Percentiles rank a stretch among this genome's conserved stretches.
These are phyloP conservation scores for Drosophila seclusa DNA, from an alignment of 2,888 invertebrate genomes.

Conservation along the genomic window DNA sequence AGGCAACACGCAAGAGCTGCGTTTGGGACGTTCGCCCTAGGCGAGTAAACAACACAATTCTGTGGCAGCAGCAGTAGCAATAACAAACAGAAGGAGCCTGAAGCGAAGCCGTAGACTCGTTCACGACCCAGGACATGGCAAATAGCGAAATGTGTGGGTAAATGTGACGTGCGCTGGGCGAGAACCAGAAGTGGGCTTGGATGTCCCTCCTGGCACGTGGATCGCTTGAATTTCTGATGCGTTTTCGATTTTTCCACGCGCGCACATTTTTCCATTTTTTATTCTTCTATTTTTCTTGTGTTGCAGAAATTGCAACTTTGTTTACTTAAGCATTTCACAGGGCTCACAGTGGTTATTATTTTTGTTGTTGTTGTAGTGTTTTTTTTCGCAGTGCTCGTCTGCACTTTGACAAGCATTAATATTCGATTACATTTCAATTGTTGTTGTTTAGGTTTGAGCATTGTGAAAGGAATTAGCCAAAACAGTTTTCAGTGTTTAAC, in stretches of 20 bases:
- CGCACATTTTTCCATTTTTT: conserved; percentile 49
- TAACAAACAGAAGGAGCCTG: conserved; percentile 11
- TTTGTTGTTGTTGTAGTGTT: conserved; percentile 26
- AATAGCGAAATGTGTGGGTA: conserved; percentile 60
- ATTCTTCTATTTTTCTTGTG: conserved; percentile 54
- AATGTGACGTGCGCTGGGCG: conserved; percentile 41
- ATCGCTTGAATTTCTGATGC: conserved; percentile 72
- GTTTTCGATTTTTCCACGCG: conserved; percentile 71
- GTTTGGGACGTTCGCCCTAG: conserved; percentile 39
- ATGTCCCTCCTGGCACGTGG: conserved; percentile 43
- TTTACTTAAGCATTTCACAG: conserved; percentile 59
- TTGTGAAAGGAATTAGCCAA: conserved; percentile 52
- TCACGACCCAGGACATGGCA: conserved; percentile 62
- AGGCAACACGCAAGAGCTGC: conserved; percentile 74
- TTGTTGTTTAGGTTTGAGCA: conserved; percentile 27
- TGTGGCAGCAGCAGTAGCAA: neutral
- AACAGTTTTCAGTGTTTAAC: conserved; percentile 36
- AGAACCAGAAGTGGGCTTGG: neutral
- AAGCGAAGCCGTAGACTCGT: conserved; percentile 8
- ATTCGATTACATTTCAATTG: conserved; percentile 70
- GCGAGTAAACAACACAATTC: conserved; percentile 55
- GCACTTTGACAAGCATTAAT: conserved; percentile 59
- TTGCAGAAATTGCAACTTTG: conserved; percentile 72
- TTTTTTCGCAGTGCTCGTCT: conserved; percentile 41
- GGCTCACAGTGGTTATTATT: conserved; percentile 10